Evolutionary conservation across 2,888 invertebrate genomes (phyloP), one percentile per base, ranked within the genome.

Genomic region (Linnaemya tessellans): DNA sequence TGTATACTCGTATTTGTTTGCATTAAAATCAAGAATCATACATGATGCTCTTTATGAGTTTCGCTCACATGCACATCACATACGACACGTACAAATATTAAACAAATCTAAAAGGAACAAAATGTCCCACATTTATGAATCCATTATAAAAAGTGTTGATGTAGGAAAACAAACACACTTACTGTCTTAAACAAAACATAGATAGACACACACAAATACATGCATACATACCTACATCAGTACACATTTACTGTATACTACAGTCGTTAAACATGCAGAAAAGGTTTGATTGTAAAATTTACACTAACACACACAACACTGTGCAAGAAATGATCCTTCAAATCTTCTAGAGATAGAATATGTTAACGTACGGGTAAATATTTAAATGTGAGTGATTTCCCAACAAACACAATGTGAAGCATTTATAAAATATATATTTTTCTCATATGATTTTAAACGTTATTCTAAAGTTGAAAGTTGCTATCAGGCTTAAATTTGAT

Each of bases 141-240:
- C 75, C 58, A 80, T 84, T 84, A 80, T 80, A 65, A 80, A 74
- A 80, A 74, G 74, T 74, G 74, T 68, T 80, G 60, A 41, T 79
- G 49, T 43, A 22, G 13, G 11, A 58, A 78, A 60, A 60, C 18
- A 68, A 68, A 68, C 46, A 68, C 46, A 77, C 20, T 67, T 43
- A 41, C 22, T 67, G 13, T 25, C 35, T 58, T 58, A 30, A 38
- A 41, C 20, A 25, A 13, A 18, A 56, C 43, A 13, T 30, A 30
- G 3, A 30, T 30, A 2, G 30, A 13, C 20, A 7, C n/a, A 1
- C 5, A 56, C n/a, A 56, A 25, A 13, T 35, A 3, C 22, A 3
- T 5, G 43, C n/a, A 56, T 11, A 30, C 51, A 38, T 38, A n/a
- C n/a, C n/a, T n/a, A n/a, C n/a, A n/a, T n/a, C n/a, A n/a, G n/a